Base-by-base conservation (phyloP, 2,888 invertebrate genomes). In the Neoitamus cyanurus region DNA sequence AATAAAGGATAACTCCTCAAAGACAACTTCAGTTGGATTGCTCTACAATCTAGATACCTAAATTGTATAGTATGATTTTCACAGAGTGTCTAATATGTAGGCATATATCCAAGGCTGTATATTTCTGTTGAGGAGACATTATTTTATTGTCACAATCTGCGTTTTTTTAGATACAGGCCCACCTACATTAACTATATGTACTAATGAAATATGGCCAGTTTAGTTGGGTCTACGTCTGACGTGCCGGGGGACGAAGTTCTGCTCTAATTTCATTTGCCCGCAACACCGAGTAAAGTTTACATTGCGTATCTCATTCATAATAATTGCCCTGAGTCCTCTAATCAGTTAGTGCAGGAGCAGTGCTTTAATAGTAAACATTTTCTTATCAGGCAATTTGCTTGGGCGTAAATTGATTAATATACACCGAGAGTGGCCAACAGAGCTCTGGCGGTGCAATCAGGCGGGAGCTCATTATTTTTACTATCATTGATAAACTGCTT, bases 311-410 rank as follows among this genome's bases (percentile, higher is more conserved):
- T 58, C 58, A 58, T 58, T 25, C 20, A 58, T 25, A 58, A 58
- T 58, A 58, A 58, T 25, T 20, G 20, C 20, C 25, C 9, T 1
- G 58, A n/a, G 2, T 58, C 58, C 9, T 58, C 20, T 58, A 58
- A 58, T 58, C 58, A 58, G 58, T 58, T 58, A 58, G 25, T 25
- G 58, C 58, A 58, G 58, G 58, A 58, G 58, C 58, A 20, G 20
- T 58, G 9, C 9, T 15, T 25, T 58, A 58, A 48, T 58, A 58
- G 58, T 58, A 58, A 58, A 58, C 58, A 58, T 58, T 58, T 58
- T 58, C 58, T 58, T 58, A 58, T 58, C 58, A 20, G 58, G 58
- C 58, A 58, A 58, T 58, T 58, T 58, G 58, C 58, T 58, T 58
- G 58, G 58, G 58, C 58, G 25, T 58, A 58, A 58, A 58, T 58